A percentile compares a stretch with the other conserved stretches of the same genome.
Conservation (phyloP, 2,888 invertebrate genomes). For the Nebria brevicollis region DNA sequence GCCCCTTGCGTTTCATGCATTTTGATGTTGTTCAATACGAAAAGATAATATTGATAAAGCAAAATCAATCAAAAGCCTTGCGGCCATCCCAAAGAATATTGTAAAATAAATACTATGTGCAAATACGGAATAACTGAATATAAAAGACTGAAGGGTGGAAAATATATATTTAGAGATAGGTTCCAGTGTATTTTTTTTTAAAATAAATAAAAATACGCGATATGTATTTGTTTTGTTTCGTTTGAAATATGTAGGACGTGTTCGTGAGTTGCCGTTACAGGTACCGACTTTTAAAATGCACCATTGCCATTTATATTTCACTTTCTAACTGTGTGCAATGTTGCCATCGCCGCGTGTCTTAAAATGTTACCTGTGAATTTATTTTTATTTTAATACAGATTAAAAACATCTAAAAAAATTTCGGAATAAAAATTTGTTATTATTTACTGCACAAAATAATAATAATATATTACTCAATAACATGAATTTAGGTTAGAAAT, state of each 20-base stretch:
- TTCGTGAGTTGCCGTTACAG: neutral
- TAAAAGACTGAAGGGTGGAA: neutral
- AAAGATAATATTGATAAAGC: neutral
- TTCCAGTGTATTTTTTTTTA: neutral
- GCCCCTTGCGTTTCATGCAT: no score
- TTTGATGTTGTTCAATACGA: neutral
- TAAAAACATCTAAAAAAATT: no score
- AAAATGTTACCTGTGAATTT: no score
- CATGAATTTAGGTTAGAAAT: no score
- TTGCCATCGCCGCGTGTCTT: neutral
- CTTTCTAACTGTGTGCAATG: neutral
- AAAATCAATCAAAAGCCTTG: neutral
- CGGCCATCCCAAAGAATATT: neutral
- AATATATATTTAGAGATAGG: neutral
- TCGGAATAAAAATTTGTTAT: no score
- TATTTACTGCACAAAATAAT: no score
- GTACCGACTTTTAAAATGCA: neutral
- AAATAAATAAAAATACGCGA: neutral
- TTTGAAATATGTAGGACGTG: neutral
- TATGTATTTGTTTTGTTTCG: neutral
- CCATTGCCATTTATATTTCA: neutral
- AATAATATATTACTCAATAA: no score
- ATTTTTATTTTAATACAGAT: no score
- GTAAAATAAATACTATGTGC: neutral
- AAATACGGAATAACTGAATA: no score